Conservation (phyloP, 2,888 invertebrate species). For the Drosophila macrospina region DNA sequence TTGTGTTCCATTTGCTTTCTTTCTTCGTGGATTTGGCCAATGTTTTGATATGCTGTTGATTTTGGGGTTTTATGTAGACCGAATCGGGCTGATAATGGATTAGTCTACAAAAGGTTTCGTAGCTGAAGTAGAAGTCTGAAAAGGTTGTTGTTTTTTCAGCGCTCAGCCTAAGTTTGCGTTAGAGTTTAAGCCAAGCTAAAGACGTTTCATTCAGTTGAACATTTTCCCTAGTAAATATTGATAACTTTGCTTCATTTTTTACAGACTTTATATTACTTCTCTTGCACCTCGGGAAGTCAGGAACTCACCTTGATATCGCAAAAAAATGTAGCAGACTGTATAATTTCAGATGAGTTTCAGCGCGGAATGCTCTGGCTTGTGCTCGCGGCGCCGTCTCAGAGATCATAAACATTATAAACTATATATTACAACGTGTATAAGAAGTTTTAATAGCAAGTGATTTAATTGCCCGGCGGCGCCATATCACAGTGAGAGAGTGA, state of each 20-base stretch:
- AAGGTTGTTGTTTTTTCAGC: background rate
- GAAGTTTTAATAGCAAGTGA: conserved; percentile 26
- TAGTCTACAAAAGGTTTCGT: background rate
- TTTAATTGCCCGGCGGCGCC: conserved; percentile 75
- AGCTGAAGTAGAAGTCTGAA: background rate
- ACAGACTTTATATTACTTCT: background rate
- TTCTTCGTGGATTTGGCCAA: conserved; percentile 21
- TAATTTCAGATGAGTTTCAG: conserved; percentile 1
- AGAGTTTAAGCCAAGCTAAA: too few species aligned
- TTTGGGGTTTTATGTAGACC: conserved; percentile 29
- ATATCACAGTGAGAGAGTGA: conserved; percentile 44
- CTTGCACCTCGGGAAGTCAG: background rate
- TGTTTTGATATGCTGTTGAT: conserved; percentile 48
- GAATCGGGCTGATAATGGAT: conserved; percentile 9
- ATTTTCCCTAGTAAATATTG: too few species aligned
- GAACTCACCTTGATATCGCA: background rate
- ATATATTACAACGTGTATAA: conserved; percentile 11
- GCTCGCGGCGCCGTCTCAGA: background rate
- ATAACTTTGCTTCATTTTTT: too few species aligned
- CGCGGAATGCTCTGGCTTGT: background rate
- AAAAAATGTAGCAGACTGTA: background rate
- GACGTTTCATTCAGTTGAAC: too few species aligned
- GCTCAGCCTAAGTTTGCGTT: conserved; percentile 6
- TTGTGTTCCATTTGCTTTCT: conserved; percentile 27
- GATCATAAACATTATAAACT: conserved; percentile 33